These are phyloP conservation scores for Motacilla tschutschensis DNA, from an alignment of 2,113 vertebrate genomes.

Conservation along the genomic window DNA sequence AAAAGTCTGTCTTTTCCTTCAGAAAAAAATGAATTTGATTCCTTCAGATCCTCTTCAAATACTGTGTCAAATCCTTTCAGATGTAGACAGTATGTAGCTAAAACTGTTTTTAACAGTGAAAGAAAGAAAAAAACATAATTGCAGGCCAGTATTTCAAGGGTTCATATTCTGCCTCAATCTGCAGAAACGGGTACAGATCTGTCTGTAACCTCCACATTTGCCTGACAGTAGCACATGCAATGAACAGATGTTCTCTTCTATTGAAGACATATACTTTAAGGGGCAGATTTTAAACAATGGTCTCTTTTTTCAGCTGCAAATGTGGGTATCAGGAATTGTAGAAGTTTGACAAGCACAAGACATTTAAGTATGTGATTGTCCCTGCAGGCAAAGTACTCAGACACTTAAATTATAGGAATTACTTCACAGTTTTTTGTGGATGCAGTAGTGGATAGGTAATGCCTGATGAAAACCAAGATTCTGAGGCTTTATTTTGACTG, in stretches of 20 bases:
- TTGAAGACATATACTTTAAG: not conserved
- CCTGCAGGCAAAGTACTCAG: constrained; percentile 18
- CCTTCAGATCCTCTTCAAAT: not conserved
- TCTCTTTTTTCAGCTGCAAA: not conserved
- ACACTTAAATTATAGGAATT: constrained; percentile 22
- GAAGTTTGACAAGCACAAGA: not conserved
- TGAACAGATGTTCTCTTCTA: constrained; percentile 12
- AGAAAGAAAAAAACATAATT: not conserved
- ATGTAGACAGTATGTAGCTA: not conserved
- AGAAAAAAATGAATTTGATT: not conserved
- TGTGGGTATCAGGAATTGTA: not conserved
- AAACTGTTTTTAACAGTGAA: not conserved
- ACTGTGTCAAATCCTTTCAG: not conserved
- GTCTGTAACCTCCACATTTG: not conserved
- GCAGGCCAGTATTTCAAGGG: not conserved
- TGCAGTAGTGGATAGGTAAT: not conserved
- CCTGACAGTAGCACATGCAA: not conserved
- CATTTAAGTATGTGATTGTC: not conserved
- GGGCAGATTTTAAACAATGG: not conserved
- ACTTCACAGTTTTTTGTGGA: not conserved
- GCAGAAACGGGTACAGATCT: not conserved
- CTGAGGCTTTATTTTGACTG: not conserved
- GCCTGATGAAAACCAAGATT: not conserved
- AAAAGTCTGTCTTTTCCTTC: not conserved
- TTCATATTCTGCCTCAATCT: not conserved